Base-by-base conservation (phyloP, 1,140 invertebrate species). In the Scaptomyza pallida region DNA sequence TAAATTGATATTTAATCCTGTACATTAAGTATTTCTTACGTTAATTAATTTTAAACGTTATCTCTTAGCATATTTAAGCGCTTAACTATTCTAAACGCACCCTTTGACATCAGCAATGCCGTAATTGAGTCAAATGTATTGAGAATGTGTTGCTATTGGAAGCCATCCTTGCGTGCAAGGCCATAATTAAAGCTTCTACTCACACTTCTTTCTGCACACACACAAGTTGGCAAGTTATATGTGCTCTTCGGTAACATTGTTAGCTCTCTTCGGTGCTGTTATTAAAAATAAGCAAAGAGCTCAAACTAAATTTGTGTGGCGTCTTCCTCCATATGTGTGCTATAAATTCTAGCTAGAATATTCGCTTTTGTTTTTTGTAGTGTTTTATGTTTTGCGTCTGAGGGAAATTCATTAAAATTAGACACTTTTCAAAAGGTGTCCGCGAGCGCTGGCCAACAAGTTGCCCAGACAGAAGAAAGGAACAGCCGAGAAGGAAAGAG, bases 341-440 rank as follows among this genome's bases (percentile, higher is more conserved):
- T 65, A 64, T 60, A 59, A 67, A 60, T 72, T 60, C 55, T 56
- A 48, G 23, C 13, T 50, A 72, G 55, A 60, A 54, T 55, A 54
- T 40, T 26, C 6, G 2, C 5, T 4, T 5, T 26, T 26, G 3
- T 60, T 52, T 50, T 44, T 26, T 41, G 48, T 26, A 48, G 48
- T 26, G 41, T 56, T 56, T 63, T 26, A 70, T 55, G 43, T 51
- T 45, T 17, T 16, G 26, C 48, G 55, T 41, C 56, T 21, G 50
- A 41, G 41, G 63, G 47, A 65, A 81, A 82, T 70, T 78, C 82
- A 88, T 88, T 88, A 82, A 88, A 78, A 51, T 88, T 76, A 88
- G 75, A 82, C 63, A 78, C 67, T 72, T 83, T n/a, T 86, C 67
- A 78, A 86, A 61, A 56, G 62, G 47, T 60, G 26, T 80, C 59